Evolutionary conservation across 2,797 vertebrate genomes (phyloP).

Genomic region (Threskiornis aethiopicus): DNA sequence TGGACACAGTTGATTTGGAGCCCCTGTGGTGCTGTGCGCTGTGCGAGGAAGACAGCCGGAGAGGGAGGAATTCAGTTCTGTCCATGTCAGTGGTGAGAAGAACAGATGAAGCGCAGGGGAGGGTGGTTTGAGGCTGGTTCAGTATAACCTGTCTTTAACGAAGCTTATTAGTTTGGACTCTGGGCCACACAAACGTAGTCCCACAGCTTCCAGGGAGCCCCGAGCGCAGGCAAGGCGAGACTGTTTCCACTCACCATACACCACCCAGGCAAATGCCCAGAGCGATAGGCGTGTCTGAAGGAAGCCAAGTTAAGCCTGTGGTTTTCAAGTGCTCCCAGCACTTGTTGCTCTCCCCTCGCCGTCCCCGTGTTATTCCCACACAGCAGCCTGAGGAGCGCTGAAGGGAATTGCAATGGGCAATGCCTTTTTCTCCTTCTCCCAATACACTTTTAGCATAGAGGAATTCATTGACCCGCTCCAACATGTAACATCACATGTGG

Average conservation of each 20-base stretch:
- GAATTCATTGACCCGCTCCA: background rate
- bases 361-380: background rate
- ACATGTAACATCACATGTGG: background rate
- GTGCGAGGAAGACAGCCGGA: background rate
- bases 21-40: conserved; percentile 2
- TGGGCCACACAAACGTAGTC: background rate
- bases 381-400: background rate
- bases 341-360: fast-evolving
- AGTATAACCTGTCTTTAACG: background rate
- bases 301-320: background rate
- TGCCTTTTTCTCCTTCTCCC: background rate
- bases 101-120: background rate
- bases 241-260: background rate
- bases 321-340: background rate
- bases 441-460: background rate
- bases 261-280: background rate
- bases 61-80: conserved; percentile 7
- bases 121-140: background rate
- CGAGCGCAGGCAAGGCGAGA: fast-evolving
- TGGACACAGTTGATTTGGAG: conserved; percentile 26
- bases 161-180: background rate
- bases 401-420: background rate
- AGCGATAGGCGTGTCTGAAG: background rate
- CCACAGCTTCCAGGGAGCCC: background rate
- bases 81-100: background rate